These are phyloP conservation scores for Crioceris asparagi DNA, from an alignment of 2,888 invertebrate species.

Conservation along the genomic window DNA sequence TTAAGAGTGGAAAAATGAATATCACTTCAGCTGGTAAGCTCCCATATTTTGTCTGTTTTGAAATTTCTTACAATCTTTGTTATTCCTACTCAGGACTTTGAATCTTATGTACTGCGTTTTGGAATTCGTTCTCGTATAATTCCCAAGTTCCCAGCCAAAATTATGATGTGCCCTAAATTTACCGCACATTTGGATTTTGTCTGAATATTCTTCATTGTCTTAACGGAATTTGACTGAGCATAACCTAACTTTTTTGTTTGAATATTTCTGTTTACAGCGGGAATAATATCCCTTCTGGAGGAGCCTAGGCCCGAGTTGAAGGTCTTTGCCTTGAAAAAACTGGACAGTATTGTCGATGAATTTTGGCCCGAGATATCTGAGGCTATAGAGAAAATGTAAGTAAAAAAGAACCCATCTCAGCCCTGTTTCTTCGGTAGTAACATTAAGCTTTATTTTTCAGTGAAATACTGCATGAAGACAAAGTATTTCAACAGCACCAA, in stretches of 20 bases:
- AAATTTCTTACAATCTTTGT: slow-evolving; percentile 8
- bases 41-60: no score
- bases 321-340: slow-evolving; percentile 83
- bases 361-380: slow-evolving; percentile 99
- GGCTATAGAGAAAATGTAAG: slow-evolving; percentile 88
- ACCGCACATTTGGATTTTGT: background rate
- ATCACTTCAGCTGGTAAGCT: slow-evolving; percentile 43
- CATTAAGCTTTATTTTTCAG: slow-evolving; percentile 33
- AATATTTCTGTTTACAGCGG: slow-evolving; percentile 46
- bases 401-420: slow-evolving; percentile 10
- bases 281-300: slow-evolving; percentile 90
- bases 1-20: slow-evolving; percentile 39
- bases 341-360: slow-evolving; percentile 90
- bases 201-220: background rate
- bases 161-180: background rate
- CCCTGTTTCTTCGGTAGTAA: background rate
- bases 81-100: background rate
- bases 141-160: background rate
- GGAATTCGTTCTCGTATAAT: background rate
- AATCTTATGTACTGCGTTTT: background rate
- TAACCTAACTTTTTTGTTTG: slow-evolving; percentile 13
- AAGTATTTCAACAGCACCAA: slow-evolving; percentile 76
- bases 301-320: slow-evolving; percentile 90
- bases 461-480: slow-evolving; percentile 92
- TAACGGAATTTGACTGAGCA: slow-evolving; percentile 18